Percentiles rank a stretch among this genome's conserved stretches.
Conservation (phyloP, 2,113 vertebrate species). For the Daphoenositta chrysoptera region DNA sequence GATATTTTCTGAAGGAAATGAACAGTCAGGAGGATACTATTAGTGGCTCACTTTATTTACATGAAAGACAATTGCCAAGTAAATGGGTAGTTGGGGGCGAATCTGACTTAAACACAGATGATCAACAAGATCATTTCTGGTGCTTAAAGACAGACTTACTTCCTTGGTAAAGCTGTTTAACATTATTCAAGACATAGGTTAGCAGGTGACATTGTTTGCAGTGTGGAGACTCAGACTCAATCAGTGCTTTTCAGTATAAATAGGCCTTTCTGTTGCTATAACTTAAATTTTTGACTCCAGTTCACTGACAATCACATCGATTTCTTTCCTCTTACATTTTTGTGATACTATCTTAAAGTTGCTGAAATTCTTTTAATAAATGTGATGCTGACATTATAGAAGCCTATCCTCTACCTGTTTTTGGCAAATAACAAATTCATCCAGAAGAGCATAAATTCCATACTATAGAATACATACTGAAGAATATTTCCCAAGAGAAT, state of each 20-base stretch:
- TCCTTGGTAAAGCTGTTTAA: not conserved
- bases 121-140: not conserved
- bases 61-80: not conserved
- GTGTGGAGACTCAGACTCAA: not conserved
- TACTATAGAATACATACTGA: not conserved
- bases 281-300: not conserved
- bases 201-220: not conserved
- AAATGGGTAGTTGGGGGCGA: not conserved
- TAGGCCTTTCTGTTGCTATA: not conserved
- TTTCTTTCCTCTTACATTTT: not conserved
- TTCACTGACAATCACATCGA: not conserved
- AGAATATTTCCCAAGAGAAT: not conserved
- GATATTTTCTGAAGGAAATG: not conserved
- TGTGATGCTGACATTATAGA: not conserved
- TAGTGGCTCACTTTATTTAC: not conserved
- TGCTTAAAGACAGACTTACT: not conserved
- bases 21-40: not conserved
- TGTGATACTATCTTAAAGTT: not conserved
- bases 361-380: not conserved
- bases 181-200: not conserved
- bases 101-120: not conserved
- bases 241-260: not conserved
- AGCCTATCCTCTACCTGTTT: not conserved
- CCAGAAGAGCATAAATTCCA: not conserved
- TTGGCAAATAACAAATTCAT: not conserved